phyloP scores from a whole-genome alignment of 53 echinoderm and acorn worm genomes.

The Temnopleurus reevesii region DNA sequence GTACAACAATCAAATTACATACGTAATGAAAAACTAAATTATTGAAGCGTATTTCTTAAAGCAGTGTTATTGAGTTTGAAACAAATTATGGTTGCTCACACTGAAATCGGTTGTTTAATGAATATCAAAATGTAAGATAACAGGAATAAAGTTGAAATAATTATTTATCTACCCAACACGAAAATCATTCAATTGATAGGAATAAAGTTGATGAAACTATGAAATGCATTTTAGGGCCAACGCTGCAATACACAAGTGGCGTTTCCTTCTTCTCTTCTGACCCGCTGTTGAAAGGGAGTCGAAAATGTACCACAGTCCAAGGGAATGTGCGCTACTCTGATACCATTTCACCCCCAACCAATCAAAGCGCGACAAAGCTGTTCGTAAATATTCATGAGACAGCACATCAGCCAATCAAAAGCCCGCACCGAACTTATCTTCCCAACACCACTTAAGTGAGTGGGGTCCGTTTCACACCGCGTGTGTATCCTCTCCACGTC shows the following conservation, averaged over 20 bases:
- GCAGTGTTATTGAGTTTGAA: no score
- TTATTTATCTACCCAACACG: no score
- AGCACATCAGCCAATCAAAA: conserved; percentile 19
- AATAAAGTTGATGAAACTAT: no score
- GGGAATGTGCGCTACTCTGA: conserved; percentile 17
- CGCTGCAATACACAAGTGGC: not conserved
- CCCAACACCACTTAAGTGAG: not conserved
- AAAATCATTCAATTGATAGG: no score
- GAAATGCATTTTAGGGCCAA: no score
- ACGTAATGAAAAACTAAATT: no score
- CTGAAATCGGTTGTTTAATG: no score
- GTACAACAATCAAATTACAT: not conserved
- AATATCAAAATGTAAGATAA: no score
- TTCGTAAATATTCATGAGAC: conserved; percentile 8
- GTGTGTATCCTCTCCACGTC: not conserved
- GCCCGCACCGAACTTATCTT: conserved; percentile 11
- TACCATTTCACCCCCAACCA: conserved; percentile 6
- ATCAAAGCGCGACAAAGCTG: conserved; percentile 5
- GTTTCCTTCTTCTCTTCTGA: not conserved
- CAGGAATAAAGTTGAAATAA: no score
- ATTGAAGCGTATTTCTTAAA: no score
- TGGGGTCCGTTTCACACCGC: not conserved
- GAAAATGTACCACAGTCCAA: not conserved
- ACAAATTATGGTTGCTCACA: no score
- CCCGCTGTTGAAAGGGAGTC: not conserved